phyloP scores from a whole-genome alignment of 2,113 vertebrate genomes.

The Riparia riparia region DNA sequence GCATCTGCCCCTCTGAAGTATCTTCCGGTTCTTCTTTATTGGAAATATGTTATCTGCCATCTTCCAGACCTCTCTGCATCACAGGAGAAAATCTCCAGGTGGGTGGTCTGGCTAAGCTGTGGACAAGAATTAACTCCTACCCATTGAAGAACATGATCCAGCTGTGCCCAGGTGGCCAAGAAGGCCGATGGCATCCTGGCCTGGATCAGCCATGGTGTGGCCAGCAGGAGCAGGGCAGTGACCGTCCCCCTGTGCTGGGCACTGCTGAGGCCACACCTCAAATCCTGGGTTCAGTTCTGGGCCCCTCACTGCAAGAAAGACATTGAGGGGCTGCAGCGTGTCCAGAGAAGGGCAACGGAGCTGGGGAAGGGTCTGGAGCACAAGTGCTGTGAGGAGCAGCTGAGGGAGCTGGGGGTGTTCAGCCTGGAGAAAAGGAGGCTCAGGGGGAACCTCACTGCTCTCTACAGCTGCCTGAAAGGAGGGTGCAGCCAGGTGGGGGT shows the following conservation, averaged over 20 bases:
- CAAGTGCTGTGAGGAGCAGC: not conserved
- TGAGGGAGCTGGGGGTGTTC: not conserved
- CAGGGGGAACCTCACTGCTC: not conserved
- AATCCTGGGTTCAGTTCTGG: not conserved
- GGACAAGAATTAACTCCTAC: not conserved
- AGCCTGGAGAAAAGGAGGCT: not conserved
- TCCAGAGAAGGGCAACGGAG: not conserved
- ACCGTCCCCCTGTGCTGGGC: not conserved
- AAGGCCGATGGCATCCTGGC: not conserved
- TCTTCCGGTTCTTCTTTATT: not conserved
- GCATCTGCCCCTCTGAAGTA: not conserved
- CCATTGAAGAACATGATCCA: not conserved
- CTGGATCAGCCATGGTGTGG: not conserved
- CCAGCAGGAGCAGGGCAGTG: not conserved
- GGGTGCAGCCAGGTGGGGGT: not conserved
- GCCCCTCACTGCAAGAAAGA: not conserved
- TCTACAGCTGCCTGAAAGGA: fast-evolving
- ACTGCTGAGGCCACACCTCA: not conserved
- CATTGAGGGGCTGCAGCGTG: not conserved
- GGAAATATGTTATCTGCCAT: not conserved
- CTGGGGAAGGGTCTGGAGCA: not conserved
- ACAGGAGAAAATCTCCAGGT: not conserved
- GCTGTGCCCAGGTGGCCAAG: not conserved
- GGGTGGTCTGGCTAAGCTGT: not conserved
- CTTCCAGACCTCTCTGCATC: not conserved